Evolutionary conservation across 2,888 invertebrate genomes (phyloP).

Genomic region (Dolomedes plantarius): DNA sequence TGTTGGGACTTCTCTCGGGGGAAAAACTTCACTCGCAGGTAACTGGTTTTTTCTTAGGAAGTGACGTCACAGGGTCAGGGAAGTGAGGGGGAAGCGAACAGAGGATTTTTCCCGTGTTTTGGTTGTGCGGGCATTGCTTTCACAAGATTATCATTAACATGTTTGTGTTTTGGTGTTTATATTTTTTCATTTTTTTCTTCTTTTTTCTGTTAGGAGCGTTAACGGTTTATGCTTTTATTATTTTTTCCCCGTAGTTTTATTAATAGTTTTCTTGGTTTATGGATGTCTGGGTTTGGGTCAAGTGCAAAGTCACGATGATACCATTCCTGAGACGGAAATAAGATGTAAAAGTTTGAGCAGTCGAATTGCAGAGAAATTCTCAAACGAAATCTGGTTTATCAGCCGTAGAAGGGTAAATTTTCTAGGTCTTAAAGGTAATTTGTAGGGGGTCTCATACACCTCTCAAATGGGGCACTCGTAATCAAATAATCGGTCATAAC

Average conservation of each 20-base stretch:
- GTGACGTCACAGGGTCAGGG: conserved; percentile 6
- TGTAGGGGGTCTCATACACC: too few relatives aligned
- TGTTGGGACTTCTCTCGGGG: not conserved
- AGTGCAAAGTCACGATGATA: too few relatives aligned
- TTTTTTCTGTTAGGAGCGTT: not conserved
- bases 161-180: too few relatives aligned
- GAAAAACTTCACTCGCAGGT: not conserved
- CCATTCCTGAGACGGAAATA: too few relatives aligned
- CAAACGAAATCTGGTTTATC: too few relatives aligned
- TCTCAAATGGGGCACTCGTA: too few relatives aligned
- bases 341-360: too few relatives aligned
- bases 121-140: conserved; percentile 16
- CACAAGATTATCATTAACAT: conserved; percentile 1
- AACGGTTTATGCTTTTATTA: not conserved
- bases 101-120: not conserved
- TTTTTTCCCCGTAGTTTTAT: not conserved
- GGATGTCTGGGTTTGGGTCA: not conserved
- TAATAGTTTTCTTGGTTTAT: not conserved
- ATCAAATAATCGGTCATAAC: too few relatives aligned
- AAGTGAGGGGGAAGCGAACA: not conserved
- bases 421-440: too few relatives aligned
- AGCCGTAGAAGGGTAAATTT: too few relatives aligned
- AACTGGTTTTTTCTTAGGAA: conserved; percentile 5
- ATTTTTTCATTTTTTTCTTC: too few relatives aligned
- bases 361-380: too few relatives aligned